These are phyloP conservation scores for Phymastichus coffea DNA, from an alignment of 1,140 invertebrate genomes.

Conservation along the genomic window DNA sequence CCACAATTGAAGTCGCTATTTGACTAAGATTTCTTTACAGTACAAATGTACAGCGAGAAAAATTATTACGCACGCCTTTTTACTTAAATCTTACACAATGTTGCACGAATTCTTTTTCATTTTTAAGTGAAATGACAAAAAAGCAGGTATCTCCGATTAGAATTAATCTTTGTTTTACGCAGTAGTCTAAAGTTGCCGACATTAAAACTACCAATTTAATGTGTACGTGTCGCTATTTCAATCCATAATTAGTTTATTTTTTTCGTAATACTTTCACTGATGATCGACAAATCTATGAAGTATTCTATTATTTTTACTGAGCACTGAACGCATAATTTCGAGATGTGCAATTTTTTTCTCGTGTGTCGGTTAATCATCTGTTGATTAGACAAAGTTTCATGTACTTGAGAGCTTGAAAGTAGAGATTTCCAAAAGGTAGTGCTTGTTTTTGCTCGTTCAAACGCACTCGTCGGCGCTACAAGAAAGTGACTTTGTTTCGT, in stretches of 20 bases:
- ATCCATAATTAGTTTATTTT: too few relatives aligned
- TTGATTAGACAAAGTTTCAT: too few relatives aligned
- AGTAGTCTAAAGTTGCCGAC: neutral
- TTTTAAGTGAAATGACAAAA: conserved; percentile 35
- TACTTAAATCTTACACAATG: too few relatives aligned
- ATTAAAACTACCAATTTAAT: neutral
- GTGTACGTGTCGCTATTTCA: conserved; percentile 5
- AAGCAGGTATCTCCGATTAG: conserved; percentile 29
- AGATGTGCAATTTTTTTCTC: conserved; percentile 13
- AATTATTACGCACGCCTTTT: neutral
- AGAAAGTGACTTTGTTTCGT: neutral
- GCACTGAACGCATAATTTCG: conserved; percentile 30
- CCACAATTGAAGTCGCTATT: neutral
- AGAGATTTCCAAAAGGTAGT: conserved; percentile 9
- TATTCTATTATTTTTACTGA: conserved; percentile 32
- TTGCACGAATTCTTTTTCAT: neutral
- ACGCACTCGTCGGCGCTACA: neutral
- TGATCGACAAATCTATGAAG: conserved; percentile 34
- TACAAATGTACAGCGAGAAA: conserved; percentile 2
- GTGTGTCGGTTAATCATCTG: too few relatives aligned
- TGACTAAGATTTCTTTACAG: neutral
- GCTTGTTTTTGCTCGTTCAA: neutral
- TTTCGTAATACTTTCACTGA: conserved; percentile 41
- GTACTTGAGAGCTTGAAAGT: neutral
- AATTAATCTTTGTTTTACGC: neutral